Conservation (phyloP, 2,888 invertebrate genomes). For the Macrophya annulata region DNA sequence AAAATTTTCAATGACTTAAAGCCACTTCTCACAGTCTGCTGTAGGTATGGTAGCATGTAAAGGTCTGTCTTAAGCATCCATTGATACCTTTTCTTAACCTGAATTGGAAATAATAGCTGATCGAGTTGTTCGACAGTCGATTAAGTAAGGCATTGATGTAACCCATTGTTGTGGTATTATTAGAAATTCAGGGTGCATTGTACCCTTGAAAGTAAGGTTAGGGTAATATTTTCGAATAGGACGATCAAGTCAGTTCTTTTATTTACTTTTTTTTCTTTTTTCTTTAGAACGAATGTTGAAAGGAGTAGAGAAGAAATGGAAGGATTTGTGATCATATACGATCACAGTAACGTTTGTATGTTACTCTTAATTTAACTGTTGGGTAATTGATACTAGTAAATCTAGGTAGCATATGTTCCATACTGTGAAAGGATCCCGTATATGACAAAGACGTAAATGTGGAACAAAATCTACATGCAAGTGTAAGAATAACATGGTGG, state of each 20-base stretch:
- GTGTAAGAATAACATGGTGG: conserved; percentile 3
- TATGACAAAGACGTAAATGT: conserved; percentile 6
- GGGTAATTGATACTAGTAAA: conserved; percentile 21
- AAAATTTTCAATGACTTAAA: not conserved
- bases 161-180: conserved; percentile 20
- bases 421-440: not conserved
- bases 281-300: not conserved
- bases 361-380: conserved; percentile 16
- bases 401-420: not conserved
- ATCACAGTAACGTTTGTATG: not conserved
- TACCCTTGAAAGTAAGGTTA: not conserved
- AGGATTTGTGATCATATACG: not conserved
- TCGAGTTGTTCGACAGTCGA: conserved; percentile 15
- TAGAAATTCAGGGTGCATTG: not conserved
- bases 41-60: not conserved
- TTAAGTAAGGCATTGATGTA: not conserved
- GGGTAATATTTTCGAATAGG: not conserved
- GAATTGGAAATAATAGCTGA: conserved; percentile 15
- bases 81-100: conserved; percentile 10
- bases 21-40: not conserved
- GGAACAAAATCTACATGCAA: not conserved
- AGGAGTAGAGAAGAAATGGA: not conserved
- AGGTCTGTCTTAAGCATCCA: not conserved
- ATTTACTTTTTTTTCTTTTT: too few species aligned
- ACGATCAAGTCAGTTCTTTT: not conserved